A percentile compares a stretch with the other conserved stretches of the same genome.
Evolutionary conservation across 2,888 invertebrate genomes (phyloP).

Genomic region (Sarcophaga rosellei): DNA sequence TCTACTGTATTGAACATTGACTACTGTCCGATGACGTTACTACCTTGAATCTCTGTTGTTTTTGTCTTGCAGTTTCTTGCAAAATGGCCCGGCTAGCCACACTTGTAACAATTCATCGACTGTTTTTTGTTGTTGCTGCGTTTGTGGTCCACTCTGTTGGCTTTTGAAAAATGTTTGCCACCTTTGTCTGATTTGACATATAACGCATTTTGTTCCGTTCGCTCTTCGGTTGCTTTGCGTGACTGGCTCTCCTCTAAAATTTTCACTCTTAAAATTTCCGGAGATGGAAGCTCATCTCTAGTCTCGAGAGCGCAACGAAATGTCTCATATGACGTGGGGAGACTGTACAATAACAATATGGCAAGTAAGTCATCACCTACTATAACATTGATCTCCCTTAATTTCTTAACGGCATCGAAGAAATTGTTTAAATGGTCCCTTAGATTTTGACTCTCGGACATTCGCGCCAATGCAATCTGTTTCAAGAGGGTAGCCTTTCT

Average conservation of each 20-base stretch:
- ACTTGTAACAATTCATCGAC: slow-evolving; percentile 1
- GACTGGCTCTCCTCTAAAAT: slow-evolving; percentile 46
- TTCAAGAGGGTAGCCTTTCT: slow-evolving; percentile 79
- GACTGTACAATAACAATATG: slow-evolving; percentile 72
- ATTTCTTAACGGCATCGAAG: slow-evolving; percentile 76
- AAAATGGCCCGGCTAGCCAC: too few relatives aligned
- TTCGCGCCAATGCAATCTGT: slow-evolving; percentile 75
- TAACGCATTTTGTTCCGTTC: slow-evolving; percentile 16
- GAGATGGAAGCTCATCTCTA: too few relatives aligned
- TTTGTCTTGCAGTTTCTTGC: too few relatives aligned
- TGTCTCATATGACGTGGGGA: too few relatives aligned
- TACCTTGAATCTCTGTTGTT: too few relatives aligned
- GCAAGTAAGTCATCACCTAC: slow-evolving; percentile 73
- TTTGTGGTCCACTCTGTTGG: too few relatives aligned
- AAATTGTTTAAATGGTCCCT: slow-evolving; percentile 76
- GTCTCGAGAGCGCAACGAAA: too few relatives aligned
- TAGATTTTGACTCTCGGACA: slow-evolving; percentile 55
- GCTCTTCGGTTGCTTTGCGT: slow-evolving; percentile 41
- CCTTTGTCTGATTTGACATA: neutral
- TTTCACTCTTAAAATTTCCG: too few relatives aligned
- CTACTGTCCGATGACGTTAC: neutral
- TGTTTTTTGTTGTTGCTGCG: slow-evolving; percentile 13
- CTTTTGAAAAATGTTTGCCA: slow-evolving; percentile 3
- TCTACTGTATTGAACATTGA: too few relatives aligned
- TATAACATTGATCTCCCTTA: slow-evolving; percentile 74